phyloP scores from a whole-genome alignment of 2,113 vertebrate genomes.

The Cettia cetti region DNA sequence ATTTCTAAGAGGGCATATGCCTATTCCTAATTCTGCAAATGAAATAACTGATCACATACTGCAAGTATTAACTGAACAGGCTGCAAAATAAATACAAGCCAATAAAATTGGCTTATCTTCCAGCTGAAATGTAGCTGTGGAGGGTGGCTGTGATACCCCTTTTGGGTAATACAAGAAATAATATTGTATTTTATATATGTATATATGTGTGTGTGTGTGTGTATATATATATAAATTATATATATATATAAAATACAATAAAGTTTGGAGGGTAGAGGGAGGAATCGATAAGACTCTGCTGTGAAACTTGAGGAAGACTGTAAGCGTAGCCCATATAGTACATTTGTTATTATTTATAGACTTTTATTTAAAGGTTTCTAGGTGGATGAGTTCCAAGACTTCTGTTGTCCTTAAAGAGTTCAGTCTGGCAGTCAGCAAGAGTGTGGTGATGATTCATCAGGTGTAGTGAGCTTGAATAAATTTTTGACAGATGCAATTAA shows the following conservation, averaged over 20 bases:
- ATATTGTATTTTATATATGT: neutral
- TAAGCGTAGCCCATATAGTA: neutral
- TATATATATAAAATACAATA: neutral
- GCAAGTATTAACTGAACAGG: neutral
- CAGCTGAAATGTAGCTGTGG: neutral
- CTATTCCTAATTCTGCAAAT: neutral
- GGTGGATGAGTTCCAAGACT: neutral
- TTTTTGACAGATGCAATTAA: constrained; percentile 59
- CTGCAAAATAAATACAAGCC: neutral
- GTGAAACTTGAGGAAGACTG: neutral
- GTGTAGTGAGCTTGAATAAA: neutral
- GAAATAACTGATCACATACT: neutral
- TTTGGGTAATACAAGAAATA: neutral
- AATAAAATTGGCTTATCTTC: neutral
- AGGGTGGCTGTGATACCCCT: neutral
- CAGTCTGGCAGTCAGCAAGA: neutral
- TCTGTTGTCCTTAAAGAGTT: neutral
- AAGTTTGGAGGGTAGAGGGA: neutral
- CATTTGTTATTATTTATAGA: neutral
- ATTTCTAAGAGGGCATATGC: neutral
- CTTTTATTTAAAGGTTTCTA: neutral
- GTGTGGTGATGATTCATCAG: constrained; percentile 37
- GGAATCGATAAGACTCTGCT: neutral
- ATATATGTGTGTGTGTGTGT: too few species aligned
- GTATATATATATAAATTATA: neutral